These are phyloP conservation scores for Buceros bicornis DNA, from an alignment of 2,797 vertebrate species.

Conservation along the genomic window DNA sequence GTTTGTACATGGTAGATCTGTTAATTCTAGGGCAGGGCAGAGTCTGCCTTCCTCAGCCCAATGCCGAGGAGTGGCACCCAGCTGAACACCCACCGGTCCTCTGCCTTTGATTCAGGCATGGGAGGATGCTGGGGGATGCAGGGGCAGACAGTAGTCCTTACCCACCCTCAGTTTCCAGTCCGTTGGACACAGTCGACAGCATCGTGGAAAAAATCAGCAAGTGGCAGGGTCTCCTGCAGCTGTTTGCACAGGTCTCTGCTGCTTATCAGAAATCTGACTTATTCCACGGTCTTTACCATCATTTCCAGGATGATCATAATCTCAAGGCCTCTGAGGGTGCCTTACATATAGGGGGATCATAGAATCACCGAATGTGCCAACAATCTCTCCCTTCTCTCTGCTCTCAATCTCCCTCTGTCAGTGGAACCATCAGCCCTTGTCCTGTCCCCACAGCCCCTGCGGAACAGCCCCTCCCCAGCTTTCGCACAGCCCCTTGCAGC, in stretches of 20 bases:
- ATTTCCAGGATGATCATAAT: not conserved
- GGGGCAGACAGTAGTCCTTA: not conserved
- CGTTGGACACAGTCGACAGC: fast-evolving
- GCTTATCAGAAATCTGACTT: not conserved
- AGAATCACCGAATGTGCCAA: too few species aligned
- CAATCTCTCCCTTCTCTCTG: too few species aligned
- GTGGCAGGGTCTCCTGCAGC: not conserved
- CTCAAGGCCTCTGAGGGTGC: not conserved
- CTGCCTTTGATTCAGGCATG: fast-evolving
- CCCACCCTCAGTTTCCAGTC: not conserved
- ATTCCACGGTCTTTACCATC: not conserved
- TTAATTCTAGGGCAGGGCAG: not conserved
- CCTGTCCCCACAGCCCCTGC: too few species aligned
- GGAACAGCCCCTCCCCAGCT: too few species aligned
- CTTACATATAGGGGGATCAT: not conserved
- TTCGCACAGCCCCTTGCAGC: too few species aligned
- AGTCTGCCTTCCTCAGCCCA: not conserved
- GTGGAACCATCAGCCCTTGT: too few species aligned
- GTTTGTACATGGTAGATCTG: not conserved
- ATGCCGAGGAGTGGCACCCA: not conserved
- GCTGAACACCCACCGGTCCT: fast-evolving
- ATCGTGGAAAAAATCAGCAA: not conserved
- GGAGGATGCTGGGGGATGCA: not conserved
- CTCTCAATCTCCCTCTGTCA: too few species aligned
- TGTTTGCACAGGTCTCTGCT: not conserved